These are phyloP conservation scores for Microchirus variegatus DNA, from an alignment of 2,797 vertebrate species.

Conservation along the genomic window DNA sequence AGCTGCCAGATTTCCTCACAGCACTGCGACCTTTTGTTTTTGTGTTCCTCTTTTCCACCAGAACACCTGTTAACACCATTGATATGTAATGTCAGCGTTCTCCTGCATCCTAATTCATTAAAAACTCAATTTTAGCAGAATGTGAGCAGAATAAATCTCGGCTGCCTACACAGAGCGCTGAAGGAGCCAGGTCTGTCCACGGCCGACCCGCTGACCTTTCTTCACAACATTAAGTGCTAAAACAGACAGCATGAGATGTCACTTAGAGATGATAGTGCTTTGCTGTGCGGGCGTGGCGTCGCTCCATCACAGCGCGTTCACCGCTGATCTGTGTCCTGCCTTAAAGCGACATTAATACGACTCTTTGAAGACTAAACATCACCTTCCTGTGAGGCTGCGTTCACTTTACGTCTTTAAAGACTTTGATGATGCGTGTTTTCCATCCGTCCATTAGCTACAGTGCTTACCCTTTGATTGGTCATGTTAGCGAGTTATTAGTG, in stretches of 20 bases:
- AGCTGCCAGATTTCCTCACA: conserved; percentile 28
- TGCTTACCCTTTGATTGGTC: neutral
- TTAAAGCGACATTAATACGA: conserved; percentile 53
- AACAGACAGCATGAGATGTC: conserved; percentile 40
- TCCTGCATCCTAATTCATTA: conserved; percentile 34
- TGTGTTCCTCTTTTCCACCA: conserved; percentile 15
- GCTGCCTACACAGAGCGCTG: conserved; percentile 22
- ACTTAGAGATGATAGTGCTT: conserved; percentile 37
- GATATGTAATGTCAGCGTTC: neutral
- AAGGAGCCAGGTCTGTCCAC: conserved; percentile 32
- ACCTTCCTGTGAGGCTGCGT: conserved; percentile 15
- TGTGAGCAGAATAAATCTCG: conserved; percentile 31
- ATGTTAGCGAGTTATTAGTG: too few relatives aligned
- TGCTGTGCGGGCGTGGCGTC: conserved; percentile 38
- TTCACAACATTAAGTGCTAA: conserved; percentile 33
- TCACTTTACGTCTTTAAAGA: too few relatives aligned
- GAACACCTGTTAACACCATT: conserved; percentile 18
- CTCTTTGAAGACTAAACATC: conserved; percentile 48
- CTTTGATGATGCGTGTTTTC: conserved; percentile 24
- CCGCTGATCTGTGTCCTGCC: conserved; percentile 46
- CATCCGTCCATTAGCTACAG: neutral
- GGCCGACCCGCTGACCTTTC: conserved; percentile 37
- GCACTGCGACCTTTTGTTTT: neutral
- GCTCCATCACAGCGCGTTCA: conserved; percentile 39
- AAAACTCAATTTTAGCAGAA: conserved; percentile 1